phyloP scores from a whole-genome alignment of 2,797 vertebrate species.

The Amniataba percoides region DNA sequence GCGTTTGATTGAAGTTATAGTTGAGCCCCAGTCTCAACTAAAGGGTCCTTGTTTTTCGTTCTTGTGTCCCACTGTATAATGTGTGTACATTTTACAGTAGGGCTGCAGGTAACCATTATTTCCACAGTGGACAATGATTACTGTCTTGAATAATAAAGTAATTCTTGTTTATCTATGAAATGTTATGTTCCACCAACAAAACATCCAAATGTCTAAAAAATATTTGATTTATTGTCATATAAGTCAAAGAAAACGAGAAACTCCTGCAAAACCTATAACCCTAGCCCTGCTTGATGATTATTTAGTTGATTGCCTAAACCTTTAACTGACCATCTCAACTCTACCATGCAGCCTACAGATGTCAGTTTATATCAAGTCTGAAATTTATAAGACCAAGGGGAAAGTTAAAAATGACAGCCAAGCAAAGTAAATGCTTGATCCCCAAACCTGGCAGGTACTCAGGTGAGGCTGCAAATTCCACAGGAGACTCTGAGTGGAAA shows the following conservation, averaged over 20 bases:
- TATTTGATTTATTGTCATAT: not conserved
- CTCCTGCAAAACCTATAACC: not conserved
- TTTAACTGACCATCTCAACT: not conserved
- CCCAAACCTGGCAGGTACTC: not conserved
- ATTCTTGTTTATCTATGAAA: no score
- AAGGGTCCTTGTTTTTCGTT: not conserved
- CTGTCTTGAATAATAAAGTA: no score
- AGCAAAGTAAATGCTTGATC: not conserved
- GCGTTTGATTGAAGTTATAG: not conserved
- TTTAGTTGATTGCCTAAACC: not conserved
- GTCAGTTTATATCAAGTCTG: not conserved
- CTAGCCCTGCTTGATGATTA: not conserved
- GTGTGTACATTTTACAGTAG: not conserved
- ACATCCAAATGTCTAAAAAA: not conserved
- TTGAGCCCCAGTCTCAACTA: not conserved
- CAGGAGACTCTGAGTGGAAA: not conserved
- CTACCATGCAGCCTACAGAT: not conserved
- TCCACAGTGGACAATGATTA: no score
- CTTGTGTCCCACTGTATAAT: not conserved
- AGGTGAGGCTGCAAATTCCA: conserved; percentile 32
- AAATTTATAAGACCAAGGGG: not conserved
- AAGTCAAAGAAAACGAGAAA: not conserved
- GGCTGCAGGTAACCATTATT: not conserved
- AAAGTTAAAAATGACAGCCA: no score
- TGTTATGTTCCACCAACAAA: not conserved